phyloP scores from a whole-genome alignment of 1,140 invertebrate species.

The Ceratitis capitata region DNA sequence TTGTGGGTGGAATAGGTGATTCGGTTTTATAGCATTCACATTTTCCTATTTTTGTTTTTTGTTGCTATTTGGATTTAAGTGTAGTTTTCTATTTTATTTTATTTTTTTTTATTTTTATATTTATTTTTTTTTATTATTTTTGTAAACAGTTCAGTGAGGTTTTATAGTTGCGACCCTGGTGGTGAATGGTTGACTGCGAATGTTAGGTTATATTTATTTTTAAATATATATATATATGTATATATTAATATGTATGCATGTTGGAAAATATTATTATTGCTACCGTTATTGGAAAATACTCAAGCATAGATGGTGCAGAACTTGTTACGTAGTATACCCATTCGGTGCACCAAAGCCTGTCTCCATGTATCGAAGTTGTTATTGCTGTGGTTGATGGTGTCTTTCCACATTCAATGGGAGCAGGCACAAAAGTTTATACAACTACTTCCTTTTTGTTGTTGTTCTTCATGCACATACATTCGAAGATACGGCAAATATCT shows the following conservation, averaged over 20 bases:
- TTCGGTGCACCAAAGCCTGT: not conserved
- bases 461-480: not conserved
- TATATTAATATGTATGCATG: not conserved
- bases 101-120: not conserved
- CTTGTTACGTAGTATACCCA: not conserved
- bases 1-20: slow-evolving; percentile 25
- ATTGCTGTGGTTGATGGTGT: not conserved
- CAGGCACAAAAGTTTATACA: not conserved
- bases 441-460: not conserved
- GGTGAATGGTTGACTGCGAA: not conserved
- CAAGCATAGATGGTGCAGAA: not conserved
- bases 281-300: not conserved
- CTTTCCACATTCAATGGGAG: not conserved
- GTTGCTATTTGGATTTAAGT: not conserved
- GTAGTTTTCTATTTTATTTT: not conserved
- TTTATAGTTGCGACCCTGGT: not conserved
- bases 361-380: not conserved
- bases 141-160: not conserved
- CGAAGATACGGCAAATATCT: too few species aligned
- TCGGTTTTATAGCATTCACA: not conserved
- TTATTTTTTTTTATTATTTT: not conserved
- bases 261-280: slow-evolving; percentile 23
- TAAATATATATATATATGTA: too few species aligned
- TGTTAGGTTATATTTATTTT: not conserved
- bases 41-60: too few species aligned